Evolutionary conservation across 2,797 vertebrate species (phyloP), one percentile per base, ranked within the genome.

Genomic region (Phoebastria nigripes): DNA sequence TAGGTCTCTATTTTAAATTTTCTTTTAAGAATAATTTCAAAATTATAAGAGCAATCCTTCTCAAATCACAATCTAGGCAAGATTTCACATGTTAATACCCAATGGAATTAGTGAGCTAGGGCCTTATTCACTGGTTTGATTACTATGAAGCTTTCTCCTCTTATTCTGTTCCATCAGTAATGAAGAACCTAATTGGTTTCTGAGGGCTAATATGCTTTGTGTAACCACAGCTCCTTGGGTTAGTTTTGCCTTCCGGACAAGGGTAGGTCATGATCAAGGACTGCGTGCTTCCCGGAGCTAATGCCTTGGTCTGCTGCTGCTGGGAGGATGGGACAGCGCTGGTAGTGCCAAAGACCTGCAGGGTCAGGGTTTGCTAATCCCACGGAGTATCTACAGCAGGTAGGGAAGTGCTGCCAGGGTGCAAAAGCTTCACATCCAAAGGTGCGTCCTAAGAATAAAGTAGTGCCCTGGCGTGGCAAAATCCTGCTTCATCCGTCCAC

Each of bases 301-400:
- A 18, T 8, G 28, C 49, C 49, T 22, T 26, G 22, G 33, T 17
- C 28, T n/a, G 52, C 63, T 14, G 39, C 58, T 44, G 47, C 66
- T 1, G 2, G 15, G 9, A 24, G 29, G 29, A 6, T 6, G 41
- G 24, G 49, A 4, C 3, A 9, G 29, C 1, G 2, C 12, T 1
- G 51, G 35, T 8, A 4, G 15, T 25, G 42, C 42, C 35, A 5
- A 31, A 39, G 11, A 5, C 51, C 15, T 8, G 9, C n/a, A 7
- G 42, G 22, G 25, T 10, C 6, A 3, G 51, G 15, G 42, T 8
- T 24, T 55, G 69, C 49, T 11, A 15, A 22, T 46, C 28, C 49
- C 29, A 22, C 0, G 2, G 41, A 6, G 28, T 28, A 29, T 33
- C 39, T 33, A 2, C 58, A 17, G n/a, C 37, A 33, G 18, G 17